Percentiles rank a stretch among this genome's conserved stretches.
These are phyloP conservation scores for Athrips mouffetella DNA, from an alignment of 2,888 invertebrate species.

Conservation along the genomic window DNA sequence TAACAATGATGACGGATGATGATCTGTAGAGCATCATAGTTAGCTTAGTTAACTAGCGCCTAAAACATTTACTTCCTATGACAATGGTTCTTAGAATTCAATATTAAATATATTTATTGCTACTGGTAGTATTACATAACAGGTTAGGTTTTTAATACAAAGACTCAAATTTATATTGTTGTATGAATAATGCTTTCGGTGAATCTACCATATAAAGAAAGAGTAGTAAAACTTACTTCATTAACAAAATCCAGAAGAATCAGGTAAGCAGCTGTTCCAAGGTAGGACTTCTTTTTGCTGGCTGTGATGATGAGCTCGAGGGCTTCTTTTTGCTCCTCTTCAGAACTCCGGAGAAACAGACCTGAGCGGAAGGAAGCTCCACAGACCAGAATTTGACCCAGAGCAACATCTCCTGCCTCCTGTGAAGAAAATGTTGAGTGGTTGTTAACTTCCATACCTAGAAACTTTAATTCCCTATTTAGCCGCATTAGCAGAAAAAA, in stretches of 20 bases:
- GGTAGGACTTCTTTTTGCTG: conserved; percentile 80
- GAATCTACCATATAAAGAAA: conserved; percentile 6
- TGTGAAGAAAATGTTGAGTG: conserved; percentile 51
- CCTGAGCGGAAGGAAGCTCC: conserved; percentile 84
- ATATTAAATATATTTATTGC: too few relatives aligned
- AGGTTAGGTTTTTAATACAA: too few relatives aligned
- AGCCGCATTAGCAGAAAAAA: too few relatives aligned
- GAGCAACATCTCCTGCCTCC: conserved; percentile 86
- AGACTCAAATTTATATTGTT: not conserved
- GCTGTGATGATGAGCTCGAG: conserved; percentile 64
- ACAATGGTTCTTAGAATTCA: too few relatives aligned
- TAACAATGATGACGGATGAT: too few relatives aligned
- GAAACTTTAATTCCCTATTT: too few relatives aligned
- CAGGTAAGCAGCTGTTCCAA: conserved; percentile 78
- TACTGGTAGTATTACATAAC: too few relatives aligned
- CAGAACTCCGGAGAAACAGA: conserved; percentile 66
- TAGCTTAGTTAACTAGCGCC: too few relatives aligned
- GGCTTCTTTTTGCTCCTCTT: conserved; percentile 64
- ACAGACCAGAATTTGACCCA: conserved; percentile 84
- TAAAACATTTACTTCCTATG: too few relatives aligned
- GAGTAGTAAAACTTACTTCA: conserved; percentile 52
- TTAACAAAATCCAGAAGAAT: conserved; percentile 80
- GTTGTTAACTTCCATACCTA: too few relatives aligned
- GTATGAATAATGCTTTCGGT: not conserved
- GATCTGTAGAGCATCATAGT: too few relatives aligned